A percentile compares a stretch with the other conserved stretches of the same genome.
These are phyloP conservation scores for Monopterus albus DNA, from an alignment of 2,113 vertebrate genomes.

Conservation along the genomic window DNA sequence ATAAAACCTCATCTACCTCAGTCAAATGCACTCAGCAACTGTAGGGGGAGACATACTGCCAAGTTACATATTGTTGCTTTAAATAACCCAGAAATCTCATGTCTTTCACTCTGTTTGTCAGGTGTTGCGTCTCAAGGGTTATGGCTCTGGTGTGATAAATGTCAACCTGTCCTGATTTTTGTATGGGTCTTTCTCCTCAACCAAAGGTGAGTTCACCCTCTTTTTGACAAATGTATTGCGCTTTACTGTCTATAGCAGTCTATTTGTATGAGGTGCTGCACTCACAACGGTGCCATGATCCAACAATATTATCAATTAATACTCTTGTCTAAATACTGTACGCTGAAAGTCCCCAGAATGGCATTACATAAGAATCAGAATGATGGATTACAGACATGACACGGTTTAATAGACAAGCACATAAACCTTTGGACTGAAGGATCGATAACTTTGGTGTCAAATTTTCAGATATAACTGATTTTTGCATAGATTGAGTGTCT, in stretches of 20 bases:
- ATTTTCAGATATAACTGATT: slow-evolving; percentile 4
- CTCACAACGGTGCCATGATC: background rate
- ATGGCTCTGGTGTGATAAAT: slow-evolving; percentile 60
- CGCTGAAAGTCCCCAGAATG: background rate
- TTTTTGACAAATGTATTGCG: background rate
- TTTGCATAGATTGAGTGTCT: background rate
- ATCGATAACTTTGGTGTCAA: background rate
- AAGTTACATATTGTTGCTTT: no score
- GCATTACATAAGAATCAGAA: background rate
- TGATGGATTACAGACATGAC: slow-evolving; percentile 2
- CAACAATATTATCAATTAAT: background rate
- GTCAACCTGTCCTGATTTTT: slow-evolving; percentile 68
- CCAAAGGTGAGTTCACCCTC: slow-evolving; percentile 65
- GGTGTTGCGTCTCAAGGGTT: slow-evolving; percentile 40
- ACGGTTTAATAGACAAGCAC: background rate
- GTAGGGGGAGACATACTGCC: no score
- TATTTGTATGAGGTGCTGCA: slow-evolving; percentile 3
- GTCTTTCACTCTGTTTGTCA: slow-evolving; percentile 46
- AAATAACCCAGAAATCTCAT: background rate
- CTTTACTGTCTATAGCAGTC: slow-evolving; percentile 11
- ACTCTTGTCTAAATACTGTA: no score
- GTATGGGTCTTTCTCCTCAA: slow-evolving; percentile 72
- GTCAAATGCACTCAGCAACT: no score
- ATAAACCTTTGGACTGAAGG: slow-evolving; percentile 6
- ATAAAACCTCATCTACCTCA: no score